Percentiles rank a stretch among this genome's conserved stretches.
These are phyloP conservation scores for Hirtodrosophila cameraria DNA, from an alignment of 2,888 invertebrate species.

Conservation along the genomic window DNA sequence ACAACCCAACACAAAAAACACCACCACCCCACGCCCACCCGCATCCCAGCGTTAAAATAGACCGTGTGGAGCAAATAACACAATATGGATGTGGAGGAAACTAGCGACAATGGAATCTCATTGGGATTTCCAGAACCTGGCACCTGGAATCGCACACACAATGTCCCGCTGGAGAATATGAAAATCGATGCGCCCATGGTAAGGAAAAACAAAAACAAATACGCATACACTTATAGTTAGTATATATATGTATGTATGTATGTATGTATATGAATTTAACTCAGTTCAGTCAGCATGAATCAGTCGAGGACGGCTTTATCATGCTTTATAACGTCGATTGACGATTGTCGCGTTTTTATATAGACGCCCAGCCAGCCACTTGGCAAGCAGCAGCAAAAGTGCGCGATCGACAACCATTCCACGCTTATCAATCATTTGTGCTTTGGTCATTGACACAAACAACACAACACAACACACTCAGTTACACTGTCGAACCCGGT, in stretches of 20 bases:
- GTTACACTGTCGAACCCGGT: slow-evolving; percentile 10
- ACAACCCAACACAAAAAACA: slow-evolving; percentile 14
- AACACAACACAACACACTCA: neutral
- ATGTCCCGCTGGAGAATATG: slow-evolving; percentile 88
- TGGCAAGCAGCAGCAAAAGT: slow-evolving; percentile 5
- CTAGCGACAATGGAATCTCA: slow-evolving; percentile 71
- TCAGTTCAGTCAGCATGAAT: slow-evolving; percentile 11
- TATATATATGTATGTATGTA: neutral
- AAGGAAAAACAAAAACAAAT: slow-evolving; percentile 27
- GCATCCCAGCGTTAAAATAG: too few species aligned
- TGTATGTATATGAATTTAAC: neutral
- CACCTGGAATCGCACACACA: slow-evolving; percentile 87
- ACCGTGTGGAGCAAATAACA: slow-evolving; percentile 5
- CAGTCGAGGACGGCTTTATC: slow-evolving; percentile 32
- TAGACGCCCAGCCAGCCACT: slow-evolving; percentile 12
- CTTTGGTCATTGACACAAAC: slow-evolving; percentile 69
- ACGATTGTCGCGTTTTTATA: neutral
- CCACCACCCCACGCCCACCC: slow-evolving; percentile 4
- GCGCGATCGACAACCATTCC: slow-evolving; percentile 26
- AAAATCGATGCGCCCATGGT: slow-evolving; percentile 91
- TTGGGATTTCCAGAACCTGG: slow-evolving; percentile 82
- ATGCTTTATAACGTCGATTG: neutral
- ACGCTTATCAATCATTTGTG: slow-evolving; percentile 54
- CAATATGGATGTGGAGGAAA: slow-evolving; percentile 73
- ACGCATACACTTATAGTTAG: neutral